A percentile compares a stretch with the other conserved stretches of the same genome.
These are phyloP conservation scores for Gerris buenoi DNA, from an alignment of 1,140 invertebrate genomes.

Conservation along the genomic window DNA sequence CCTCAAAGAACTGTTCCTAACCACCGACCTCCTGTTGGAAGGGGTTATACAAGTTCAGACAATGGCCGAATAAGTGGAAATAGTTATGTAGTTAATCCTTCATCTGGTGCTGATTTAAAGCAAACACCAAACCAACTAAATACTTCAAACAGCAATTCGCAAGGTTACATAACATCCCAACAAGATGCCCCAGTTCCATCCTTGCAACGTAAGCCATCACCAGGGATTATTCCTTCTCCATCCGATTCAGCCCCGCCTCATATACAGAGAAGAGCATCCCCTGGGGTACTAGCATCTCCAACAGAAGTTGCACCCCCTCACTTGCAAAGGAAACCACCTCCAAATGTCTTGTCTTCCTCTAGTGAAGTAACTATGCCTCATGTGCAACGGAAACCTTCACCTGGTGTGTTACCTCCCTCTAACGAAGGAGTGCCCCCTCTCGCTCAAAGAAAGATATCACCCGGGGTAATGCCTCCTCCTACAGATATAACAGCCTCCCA, in stretches of 20 bases:
- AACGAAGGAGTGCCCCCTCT: not conserved
- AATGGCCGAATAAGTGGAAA: not conserved
- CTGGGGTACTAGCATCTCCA: conserved; percentile 23
- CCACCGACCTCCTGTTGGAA: not conserved
- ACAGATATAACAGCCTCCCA: not conserved
- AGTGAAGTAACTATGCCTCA: not conserved
- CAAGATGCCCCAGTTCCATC: not conserved
- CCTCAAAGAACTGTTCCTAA: conserved; percentile 9
- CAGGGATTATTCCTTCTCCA: not conserved
- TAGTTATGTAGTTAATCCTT: not conserved
- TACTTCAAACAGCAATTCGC: not conserved
- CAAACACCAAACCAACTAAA: not conserved
- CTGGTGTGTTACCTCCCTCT: not conserved
- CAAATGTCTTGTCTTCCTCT: not conserved
- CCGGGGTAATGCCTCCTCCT: not conserved
- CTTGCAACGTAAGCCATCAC: not conserved
- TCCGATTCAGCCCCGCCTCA: not conserved
- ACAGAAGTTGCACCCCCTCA: conserved; percentile 27
- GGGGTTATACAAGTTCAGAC: not conserved
- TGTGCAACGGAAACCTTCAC: not conserved
- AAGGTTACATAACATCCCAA: not conserved
- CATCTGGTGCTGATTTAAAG: not conserved
- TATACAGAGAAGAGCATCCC: not conserved
- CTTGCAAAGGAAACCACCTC: conserved; percentile 16
- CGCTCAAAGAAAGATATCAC: conserved; percentile 5